Evolutionary conservation across 2,888 invertebrate genomes (phyloP), one percentile per base, ranked within the genome.

Genomic region (Sinodicranocentrus sp.): DNA sequence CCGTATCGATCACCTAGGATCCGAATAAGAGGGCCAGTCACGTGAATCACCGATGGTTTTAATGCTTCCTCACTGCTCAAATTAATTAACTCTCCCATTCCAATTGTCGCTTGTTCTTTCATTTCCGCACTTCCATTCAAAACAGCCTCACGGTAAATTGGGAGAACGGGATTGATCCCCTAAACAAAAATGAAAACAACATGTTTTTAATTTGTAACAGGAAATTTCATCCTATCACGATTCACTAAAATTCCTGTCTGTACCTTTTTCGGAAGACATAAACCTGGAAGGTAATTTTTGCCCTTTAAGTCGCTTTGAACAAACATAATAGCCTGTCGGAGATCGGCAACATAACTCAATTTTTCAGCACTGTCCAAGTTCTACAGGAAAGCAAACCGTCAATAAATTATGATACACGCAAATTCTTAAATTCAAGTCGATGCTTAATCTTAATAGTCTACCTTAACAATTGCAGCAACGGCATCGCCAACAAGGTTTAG

Each of bases 11-110:
- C 98, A 10, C 99, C 99, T 72, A 99, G 93, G 90, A 99, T 98
- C 89, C 99, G 94, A 91, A 99, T 99, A 85, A 99, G 93, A 0
- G 99, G 99, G 0, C 99, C 99, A 2, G 99, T 99, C 89, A 99
- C 97, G 90, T 97, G 96, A 84, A 99, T 96, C 2, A 99, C 98
- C 67, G 98, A 98, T 0, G 98, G 96, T 91, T 98, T 97, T 78
- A 99, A 92, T 3, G 98, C 97, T 72, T 94, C 93, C 0, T 98
- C 94, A 87, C 95, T 96, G 5, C 98, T 97, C 83, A 96, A 91
- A 89, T 93, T 93, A 90, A 98, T 97, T 17, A 97, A 93, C 90
- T 94, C 94, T 71, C 95, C 95, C 89, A 99, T 92, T 86, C 98
- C 98, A 90, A 96, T 94, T 6, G 98, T 97, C 0, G 98, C 98